Conservation (phyloP, 1,140 invertebrate species). For the Aphelinus atriplicis region DNA sequence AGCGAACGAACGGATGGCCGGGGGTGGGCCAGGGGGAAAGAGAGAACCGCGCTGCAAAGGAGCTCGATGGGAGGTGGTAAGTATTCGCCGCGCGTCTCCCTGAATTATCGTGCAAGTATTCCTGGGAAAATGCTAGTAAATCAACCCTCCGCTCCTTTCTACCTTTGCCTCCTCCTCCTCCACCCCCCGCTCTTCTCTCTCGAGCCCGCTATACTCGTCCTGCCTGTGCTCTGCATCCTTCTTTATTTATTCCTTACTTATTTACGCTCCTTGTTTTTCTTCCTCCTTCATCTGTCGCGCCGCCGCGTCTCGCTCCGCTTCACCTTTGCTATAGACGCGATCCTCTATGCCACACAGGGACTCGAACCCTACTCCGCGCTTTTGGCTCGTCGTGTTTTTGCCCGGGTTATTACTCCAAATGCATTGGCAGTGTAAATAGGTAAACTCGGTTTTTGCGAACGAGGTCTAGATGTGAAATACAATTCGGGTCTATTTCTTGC, state of each 20-base stretch:
- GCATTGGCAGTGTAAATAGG: slow-evolving; percentile 4
- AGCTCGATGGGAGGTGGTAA: slow-evolving; percentile 48
- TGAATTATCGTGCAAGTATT: slow-evolving; percentile 61
- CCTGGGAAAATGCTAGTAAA: slow-evolving; percentile 60
- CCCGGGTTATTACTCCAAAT: slow-evolving; percentile 4
- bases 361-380: not conserved
- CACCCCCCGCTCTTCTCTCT: slow-evolving; percentile 27
- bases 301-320: not conserved
- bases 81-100: slow-evolving; percentile 58
- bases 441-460: slow-evolving; percentile 8
- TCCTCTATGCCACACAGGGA: too few species aligned
- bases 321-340: not conserved
- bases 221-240: slow-evolving; percentile 24
- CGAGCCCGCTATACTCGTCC: too few species aligned
- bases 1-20: not conserved
- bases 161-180: slow-evolving; percentile 29
- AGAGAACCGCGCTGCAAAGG: slow-evolving; percentile 7
- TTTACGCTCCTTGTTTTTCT: slow-evolving; percentile 28
- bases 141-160: slow-evolving; percentile 48
- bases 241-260: slow-evolving; percentile 32
- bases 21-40: not conserved
- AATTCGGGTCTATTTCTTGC: not conserved
- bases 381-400: not conserved
- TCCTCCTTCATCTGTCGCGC: too few species aligned
- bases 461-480: not conserved